Percentiles rank a stretch among this genome's conserved stretches.
phyloP scores from a whole-genome alignment of 2,113 vertebrate genomes.

The Lycaon pictus region DNA sequence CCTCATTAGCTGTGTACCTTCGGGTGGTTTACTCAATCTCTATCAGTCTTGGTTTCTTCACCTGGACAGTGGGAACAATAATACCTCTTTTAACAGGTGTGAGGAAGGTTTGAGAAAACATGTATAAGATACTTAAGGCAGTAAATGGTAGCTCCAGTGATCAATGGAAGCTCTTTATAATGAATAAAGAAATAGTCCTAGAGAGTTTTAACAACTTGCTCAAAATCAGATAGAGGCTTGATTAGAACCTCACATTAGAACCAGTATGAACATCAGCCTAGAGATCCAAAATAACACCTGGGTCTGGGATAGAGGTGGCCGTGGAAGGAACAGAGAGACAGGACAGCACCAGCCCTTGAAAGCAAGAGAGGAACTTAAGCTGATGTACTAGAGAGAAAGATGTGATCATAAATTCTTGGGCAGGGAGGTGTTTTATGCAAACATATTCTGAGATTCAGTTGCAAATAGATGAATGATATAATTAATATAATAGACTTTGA shows the following conservation, averaged over 20 bases:
- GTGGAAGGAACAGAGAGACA: background rate
- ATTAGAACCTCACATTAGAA: slow-evolving; percentile 9
- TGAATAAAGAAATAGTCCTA: background rate
- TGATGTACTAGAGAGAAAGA: background rate
- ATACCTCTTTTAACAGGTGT: background rate
- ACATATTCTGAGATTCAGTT: background rate
- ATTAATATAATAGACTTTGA: slow-evolving; percentile 12
- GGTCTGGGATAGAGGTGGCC: background rate
- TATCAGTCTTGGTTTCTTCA: background rate
- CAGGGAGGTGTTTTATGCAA: background rate
- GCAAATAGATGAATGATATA: slow-evolving; percentile 56
- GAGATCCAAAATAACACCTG: background rate
- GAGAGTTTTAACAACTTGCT: background rate
- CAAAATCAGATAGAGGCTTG: background rate
- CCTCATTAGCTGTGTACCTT: background rate
- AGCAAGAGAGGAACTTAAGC: background rate
- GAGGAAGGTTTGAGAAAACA: background rate
- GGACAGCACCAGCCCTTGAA: background rate
- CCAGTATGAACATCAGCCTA: background rate
- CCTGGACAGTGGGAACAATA: background rate
- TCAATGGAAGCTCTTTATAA: background rate
- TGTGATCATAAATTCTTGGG: background rate
- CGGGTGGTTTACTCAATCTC: background rate
- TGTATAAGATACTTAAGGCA: background rate
- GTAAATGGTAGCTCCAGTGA: background rate